Evolutionary conservation across 1,140 invertebrate genomes (phyloP).

Genomic region (Panonychus citri): DNA sequence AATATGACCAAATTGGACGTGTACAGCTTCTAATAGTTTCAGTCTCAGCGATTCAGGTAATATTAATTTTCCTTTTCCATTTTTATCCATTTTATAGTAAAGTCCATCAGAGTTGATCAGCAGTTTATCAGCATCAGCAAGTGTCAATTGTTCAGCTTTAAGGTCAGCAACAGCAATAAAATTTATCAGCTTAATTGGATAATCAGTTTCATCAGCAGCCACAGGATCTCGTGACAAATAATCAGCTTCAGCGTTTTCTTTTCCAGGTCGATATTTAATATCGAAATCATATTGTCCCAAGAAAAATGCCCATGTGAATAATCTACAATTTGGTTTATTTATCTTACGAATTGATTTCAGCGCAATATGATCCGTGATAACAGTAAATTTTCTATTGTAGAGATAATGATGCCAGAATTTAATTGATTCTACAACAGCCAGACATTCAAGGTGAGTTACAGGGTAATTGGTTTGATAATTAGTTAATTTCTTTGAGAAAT

Average conservation of each 20-base stretch:
- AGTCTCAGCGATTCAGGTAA: not conserved
- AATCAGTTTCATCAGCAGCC: too few relatives aligned
- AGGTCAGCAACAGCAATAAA: too few relatives aligned
- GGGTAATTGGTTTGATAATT: constrained; percentile 26
- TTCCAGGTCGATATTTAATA: constrained; percentile 5
- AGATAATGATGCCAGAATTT: constrained; percentile 29
- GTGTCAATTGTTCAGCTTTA: too few relatives aligned
- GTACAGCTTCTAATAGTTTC: not conserved
- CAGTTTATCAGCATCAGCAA: too few relatives aligned
- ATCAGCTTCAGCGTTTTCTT: constrained; percentile 7
- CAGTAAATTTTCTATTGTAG: constrained; percentile 21
- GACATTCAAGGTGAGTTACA: constrained; percentile 30
- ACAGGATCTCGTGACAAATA: constrained; percentile 4
- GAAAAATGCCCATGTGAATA: constrained; percentile 15
- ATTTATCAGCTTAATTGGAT: too few relatives aligned
- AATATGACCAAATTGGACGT: not conserved
- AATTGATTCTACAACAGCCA: constrained; percentile 26
- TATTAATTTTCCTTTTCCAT: too few relatives aligned
- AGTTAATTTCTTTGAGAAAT: constrained; percentile 23
- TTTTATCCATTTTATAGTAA: too few relatives aligned
- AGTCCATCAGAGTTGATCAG: too few relatives aligned
- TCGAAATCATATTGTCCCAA: constrained; percentile 19
- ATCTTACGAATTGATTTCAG: not conserved
- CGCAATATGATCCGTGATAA: constrained; percentile 24
- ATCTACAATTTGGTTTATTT: not conserved